Conservation (phyloP, 2,797 vertebrate genomes). For the Sebastolobus alascanus region DNA sequence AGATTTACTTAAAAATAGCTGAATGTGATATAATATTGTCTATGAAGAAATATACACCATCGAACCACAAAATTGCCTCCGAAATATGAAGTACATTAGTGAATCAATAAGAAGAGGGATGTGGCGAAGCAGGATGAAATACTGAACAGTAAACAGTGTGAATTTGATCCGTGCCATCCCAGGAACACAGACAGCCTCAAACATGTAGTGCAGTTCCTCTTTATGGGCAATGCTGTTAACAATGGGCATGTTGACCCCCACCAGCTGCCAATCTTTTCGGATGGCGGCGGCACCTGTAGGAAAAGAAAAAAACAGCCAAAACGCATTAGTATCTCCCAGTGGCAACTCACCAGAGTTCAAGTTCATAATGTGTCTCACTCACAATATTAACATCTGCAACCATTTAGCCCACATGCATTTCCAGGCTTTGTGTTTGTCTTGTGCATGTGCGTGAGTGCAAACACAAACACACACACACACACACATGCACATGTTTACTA, state of each 20-base stretch:
- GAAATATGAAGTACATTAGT: background rate
- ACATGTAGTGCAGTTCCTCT: conserved; percentile 26
- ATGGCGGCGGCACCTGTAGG: conserved; percentile 56
- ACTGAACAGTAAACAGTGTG: background rate
- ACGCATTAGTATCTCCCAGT: conserved; percentile 49
- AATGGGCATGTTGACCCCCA: conserved; percentile 32
- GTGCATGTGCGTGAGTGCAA: background rate
- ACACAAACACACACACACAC: background rate
- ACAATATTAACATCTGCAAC: conserved; percentile 68
- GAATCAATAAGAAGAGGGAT: background rate
- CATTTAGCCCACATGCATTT: conserved; percentile 54
- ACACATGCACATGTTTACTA: conserved; percentile 32
- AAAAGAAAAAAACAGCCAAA: conserved; percentile 41
- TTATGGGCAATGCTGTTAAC: conserved; percentile 35
- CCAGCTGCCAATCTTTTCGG: conserved; percentile 49
- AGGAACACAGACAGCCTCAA: conserved; percentile 32
- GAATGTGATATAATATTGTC: background rate
- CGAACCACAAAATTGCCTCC: background rate
- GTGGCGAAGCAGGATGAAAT: background rate
- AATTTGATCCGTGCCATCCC: conserved; percentile 14
- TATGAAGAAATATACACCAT: background rate
- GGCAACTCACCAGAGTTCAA: conserved; percentile 59
- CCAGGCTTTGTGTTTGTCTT: conserved; percentile 28
- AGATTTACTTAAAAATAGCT: background rate
- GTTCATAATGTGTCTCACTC: conserved; percentile 57